Evolutionary conservation across 2,113 vertebrate genomes (phyloP).

Genomic region (Meleagris gallopavo): DNA sequence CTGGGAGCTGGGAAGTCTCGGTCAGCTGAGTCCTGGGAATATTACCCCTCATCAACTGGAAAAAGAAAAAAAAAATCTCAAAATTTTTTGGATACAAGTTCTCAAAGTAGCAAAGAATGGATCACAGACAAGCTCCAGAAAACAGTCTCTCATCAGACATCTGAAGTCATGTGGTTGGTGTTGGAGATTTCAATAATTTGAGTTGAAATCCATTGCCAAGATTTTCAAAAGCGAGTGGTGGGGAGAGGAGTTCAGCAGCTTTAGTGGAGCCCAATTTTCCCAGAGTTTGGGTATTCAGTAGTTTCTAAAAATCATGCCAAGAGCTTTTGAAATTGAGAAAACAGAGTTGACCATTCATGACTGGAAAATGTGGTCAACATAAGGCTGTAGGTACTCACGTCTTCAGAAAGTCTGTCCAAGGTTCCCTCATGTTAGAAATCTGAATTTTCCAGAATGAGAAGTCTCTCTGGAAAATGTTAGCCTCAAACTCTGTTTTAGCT

Average conservation of each 20-base stretch:
- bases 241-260: background rate
- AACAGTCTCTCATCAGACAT: background rate
- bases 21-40: background rate
- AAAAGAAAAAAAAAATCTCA: background rate
- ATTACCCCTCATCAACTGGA: background rate
- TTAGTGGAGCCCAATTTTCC: background rate
- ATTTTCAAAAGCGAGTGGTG: background rate
- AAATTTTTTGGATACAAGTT: background rate
- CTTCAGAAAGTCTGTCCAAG: constrained; percentile 58
- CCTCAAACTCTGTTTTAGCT: constrained; percentile 25
- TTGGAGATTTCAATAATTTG: constrained; percentile 16
- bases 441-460: constrained; percentile 40
- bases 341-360: constrained; percentile 36
- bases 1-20: background rate
- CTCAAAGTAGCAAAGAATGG: background rate
- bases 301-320: constrained; percentile 33
- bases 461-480: constrained; percentile 46
- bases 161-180: constrained; percentile 10
- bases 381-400: constrained; percentile 46
- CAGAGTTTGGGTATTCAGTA: background rate
- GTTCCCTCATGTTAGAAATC: constrained; percentile 32
- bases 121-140: background rate
- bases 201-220: background rate
- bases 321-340: constrained; percentile 39
- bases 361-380: constrained; percentile 62